phyloP scores from a whole-genome alignment of 2,113 vertebrate species.

The Silurus meridionalis region DNA sequence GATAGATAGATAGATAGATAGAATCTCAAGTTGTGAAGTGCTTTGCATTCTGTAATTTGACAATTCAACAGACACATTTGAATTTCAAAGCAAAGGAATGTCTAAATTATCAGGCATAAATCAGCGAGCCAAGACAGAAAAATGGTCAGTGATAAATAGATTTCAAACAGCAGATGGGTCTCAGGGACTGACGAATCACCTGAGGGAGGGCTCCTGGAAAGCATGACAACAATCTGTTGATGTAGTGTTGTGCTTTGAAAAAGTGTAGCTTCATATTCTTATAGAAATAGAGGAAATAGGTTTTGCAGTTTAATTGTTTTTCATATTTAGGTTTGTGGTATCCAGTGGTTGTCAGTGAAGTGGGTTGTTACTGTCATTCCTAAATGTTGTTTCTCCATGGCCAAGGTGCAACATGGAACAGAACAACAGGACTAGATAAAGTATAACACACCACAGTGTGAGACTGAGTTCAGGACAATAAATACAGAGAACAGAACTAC shows the following conservation, averaged over 20 bases:
- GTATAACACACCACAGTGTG: too few relatives aligned
- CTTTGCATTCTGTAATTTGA: conserved; percentile 32
- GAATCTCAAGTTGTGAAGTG: not conserved
- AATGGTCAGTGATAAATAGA: conserved; percentile 62
- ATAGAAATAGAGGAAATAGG: not conserved
- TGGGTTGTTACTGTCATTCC: too few relatives aligned
- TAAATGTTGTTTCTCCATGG: too few relatives aligned
- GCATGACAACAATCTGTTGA: conserved; percentile 13
- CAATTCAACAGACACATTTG: conserved; percentile 33
- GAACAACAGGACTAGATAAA: too few relatives aligned
- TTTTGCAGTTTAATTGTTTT: not conserved
- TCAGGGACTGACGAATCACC: conserved; percentile 46
- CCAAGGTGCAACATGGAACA: too few relatives aligned
- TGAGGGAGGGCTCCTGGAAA: conserved; percentile 3
- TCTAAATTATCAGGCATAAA: conserved; percentile 49
- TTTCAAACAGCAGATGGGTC: conserved; percentile 61
- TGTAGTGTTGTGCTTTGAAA: conserved; percentile 15
- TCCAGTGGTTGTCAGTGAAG: not conserved
- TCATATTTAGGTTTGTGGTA: not conserved
- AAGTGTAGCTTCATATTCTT: not conserved
- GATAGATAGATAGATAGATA: not conserved
- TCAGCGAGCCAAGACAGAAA: conserved; percentile 56
- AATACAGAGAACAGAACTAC: too few relatives aligned
- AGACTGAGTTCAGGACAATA: too few relatives aligned
- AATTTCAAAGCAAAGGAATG: conserved; percentile 43